A percentile compares a stretch with the other conserved stretches of the same genome.
Conservation (phyloP, 1,140 invertebrate genomes). For the Ostrea denselamellosa region DNA sequence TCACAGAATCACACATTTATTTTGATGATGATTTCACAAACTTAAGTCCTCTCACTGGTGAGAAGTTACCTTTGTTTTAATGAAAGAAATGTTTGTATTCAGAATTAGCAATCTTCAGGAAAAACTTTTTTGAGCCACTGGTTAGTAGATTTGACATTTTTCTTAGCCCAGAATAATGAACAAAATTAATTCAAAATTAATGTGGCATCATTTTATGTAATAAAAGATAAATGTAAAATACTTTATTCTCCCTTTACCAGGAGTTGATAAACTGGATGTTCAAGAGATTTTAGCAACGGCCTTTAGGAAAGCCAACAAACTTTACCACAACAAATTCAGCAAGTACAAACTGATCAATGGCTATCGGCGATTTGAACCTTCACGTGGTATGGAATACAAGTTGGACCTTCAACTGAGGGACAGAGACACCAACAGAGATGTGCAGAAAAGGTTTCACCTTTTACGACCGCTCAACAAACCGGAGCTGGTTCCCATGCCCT, state of each 20-base stretch:
- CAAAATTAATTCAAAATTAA: too few relatives aligned
- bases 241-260: constrained; percentile 60
- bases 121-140: too few relatives aligned
- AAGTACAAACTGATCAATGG: constrained; percentile 85
- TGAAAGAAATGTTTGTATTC: not conserved
- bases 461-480: constrained; percentile 89
- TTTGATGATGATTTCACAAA: constrained; percentile 76
- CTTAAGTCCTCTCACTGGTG: constrained; percentile 75
- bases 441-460: constrained; percentile 72
- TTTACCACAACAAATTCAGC: constrained; percentile 79
- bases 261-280: constrained; percentile 85
- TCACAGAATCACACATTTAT: constrained; percentile 89
- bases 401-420: constrained; percentile 85
- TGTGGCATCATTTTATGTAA: too few relatives aligned
- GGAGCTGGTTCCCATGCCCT: constrained; percentile 91
- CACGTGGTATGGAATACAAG: constrained; percentile 92
- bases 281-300: constrained; percentile 84
- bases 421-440: constrained; percentile 68
- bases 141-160: too few relatives aligned
- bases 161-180: too few relatives aligned
- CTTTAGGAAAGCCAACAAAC: constrained; percentile 81
- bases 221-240: too few relatives aligned
- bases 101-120: too few relatives aligned
- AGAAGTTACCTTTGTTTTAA: not conserved
- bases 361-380: constrained; percentile 91